Percentiles rank a stretch among this genome's conserved stretches.
Conservation (phyloP, 2,888 invertebrate species). For the Neoaliturus tenellus region DNA sequence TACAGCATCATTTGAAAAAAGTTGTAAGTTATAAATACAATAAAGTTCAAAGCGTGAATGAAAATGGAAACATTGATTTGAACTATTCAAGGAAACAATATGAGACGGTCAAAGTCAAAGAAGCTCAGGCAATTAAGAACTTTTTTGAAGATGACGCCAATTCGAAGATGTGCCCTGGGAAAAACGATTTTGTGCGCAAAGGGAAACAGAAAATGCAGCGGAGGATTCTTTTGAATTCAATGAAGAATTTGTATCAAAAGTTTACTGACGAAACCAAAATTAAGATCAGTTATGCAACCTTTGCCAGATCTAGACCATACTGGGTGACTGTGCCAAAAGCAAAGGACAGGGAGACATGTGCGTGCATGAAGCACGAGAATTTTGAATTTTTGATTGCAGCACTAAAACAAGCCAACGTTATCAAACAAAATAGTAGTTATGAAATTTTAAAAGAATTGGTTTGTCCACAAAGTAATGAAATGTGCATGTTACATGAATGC, state of each 20-base stretch:
- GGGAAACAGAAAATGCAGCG: slow-evolving; percentile 11
- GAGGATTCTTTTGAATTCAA: background rate
- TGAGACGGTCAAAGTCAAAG: background rate
- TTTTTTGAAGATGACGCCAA: background rate
- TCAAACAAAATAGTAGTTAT: slow-evolving; percentile 3
- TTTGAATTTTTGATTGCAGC: background rate
- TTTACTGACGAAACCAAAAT: background rate
- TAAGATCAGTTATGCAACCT: background rate
- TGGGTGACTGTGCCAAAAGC: slow-evolving; percentile 30
- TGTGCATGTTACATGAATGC: background rate
- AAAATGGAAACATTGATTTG: slow-evolving; percentile 17
- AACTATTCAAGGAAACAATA: slow-evolving; percentile 25
- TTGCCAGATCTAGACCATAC: background rate
- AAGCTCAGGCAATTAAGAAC: background rate
- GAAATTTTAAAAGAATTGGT: background rate
- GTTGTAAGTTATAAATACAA: background rate
- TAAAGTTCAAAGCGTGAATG: background rate
- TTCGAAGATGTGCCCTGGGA: background rate
- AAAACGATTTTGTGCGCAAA: background rate
- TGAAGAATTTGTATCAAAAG: background rate
- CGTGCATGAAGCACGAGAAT: background rate
- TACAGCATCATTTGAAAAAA: background rate
- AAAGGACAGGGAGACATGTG: slow-evolving; percentile 27
- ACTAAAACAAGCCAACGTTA: slow-evolving; percentile 4
- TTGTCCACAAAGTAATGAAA: slow-evolving; percentile 3